Conservation (phyloP, 2,797 vertebrate genomes). For the Hemibagrus guttatus region DNA sequence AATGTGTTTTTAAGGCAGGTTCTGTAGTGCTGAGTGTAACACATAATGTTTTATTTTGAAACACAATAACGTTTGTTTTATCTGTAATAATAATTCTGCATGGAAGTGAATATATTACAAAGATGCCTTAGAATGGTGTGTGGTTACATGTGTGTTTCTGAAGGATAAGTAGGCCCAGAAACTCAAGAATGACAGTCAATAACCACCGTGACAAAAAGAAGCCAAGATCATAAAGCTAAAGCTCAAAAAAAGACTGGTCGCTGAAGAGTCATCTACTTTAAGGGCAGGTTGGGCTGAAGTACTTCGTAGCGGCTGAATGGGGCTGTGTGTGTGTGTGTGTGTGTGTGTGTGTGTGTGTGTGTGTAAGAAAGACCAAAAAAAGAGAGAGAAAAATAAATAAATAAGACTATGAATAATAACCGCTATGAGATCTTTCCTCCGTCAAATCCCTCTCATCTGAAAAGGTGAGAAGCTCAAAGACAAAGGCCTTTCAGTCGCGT, state of each 20-base stretch:
- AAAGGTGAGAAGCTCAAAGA: constrained; percentile 35
- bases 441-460: constrained; percentile 33
- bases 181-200: neutral
- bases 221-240: constrained; percentile 17
- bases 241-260: constrained; percentile 5
- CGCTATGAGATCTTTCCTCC: constrained; percentile 38
- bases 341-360: neutral
- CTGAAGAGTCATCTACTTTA: constrained; percentile 34
- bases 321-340: neutral
- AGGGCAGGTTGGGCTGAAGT: constrained; percentile 38
- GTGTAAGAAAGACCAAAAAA: neutral
- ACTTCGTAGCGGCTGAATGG: constrained; percentile 21
- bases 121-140: neutral
- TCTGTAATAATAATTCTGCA: too few species aligned
- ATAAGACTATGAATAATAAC: constrained; percentile 28
- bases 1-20: too few species aligned
- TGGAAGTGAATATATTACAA: neutral
- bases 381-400: neutral
- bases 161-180: neutral
- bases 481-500: constrained; percentile 36
- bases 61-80: too few species aligned
- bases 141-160: neutral
- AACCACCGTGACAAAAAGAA: constrained; percentile 1
- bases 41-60: too few species aligned
- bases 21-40: too few species aligned